Evolutionary conservation across 2,888 invertebrate genomes (phyloP), one percentile per base, ranked within the genome.

Genomic region (Thyatira batis): DNA sequence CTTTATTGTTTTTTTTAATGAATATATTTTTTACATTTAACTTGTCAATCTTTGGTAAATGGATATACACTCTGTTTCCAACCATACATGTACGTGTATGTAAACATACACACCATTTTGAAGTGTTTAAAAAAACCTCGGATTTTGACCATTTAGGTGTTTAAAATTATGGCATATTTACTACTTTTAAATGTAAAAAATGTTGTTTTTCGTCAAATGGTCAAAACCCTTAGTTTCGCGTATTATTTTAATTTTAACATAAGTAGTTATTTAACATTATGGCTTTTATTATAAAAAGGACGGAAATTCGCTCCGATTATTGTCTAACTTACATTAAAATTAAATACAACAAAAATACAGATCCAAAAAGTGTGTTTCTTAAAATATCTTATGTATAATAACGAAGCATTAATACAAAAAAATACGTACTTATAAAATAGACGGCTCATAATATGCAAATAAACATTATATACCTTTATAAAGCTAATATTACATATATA

Each of bases 11-110:
- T 66, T 56, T 69, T 67, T 51, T 66, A 65, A 64, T 67, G 74
- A 76, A 71, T 71, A 65, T 65, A 63, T 65, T 65, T 71, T 85
- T 83, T 87, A 84, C 87, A 85, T 84, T 78, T 78, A 83, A 83
- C 75, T 76, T 80, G 69, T 69, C 70, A 67, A 66, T 90, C 90
- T 90, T 90, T 89, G 89, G 89, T 83, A 84, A 83, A 80, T 78
- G 76, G 72, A 78, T 23, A 39, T 76, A 73, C 79, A 78, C 76
- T 69, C 71, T 73, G 69, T 76, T 17, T 48, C 17, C 48, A 48
- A 48, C 27, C 48, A 48, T 17, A 48, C 3, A 17, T 45, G 8
- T 69, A 69, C 71, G 68, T 65, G 66, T 59, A 69, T 61, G 63
- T 62, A 57, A 58, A 17, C 17, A 13, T 13, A 33, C 1, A 2